Percentiles rank a stretch among this genome's conserved stretches.
Evolutionary conservation across 2,888 invertebrate species (phyloP).

Genomic region (Nymphalis c-album): DNA sequence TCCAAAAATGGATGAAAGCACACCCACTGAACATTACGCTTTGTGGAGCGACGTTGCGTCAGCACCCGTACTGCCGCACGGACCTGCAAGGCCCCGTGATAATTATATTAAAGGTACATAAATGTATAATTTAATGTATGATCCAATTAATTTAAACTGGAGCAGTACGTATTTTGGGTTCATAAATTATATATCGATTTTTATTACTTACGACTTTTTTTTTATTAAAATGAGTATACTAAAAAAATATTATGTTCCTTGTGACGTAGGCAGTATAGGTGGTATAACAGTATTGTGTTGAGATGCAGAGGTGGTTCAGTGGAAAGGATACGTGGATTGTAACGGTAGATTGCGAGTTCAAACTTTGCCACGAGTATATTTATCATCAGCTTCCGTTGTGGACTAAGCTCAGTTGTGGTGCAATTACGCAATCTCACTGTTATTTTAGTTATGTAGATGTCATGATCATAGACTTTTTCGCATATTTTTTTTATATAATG

Average conservation of each 20-base stretch:
- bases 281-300: no score
- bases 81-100: slow-evolving; percentile 45
- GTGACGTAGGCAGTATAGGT: not conserved
- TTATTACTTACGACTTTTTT: slow-evolving; percentile 15
- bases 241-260: not conserved
- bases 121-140: slow-evolving; percentile 44
- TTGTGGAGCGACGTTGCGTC: slow-evolving; percentile 49
- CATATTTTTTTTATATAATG: not conserved
- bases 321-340: no score
- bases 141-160: slow-evolving; percentile 50
- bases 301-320: no score
- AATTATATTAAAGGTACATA: slow-evolving; percentile 43
- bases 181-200: slow-evolving; percentile 35
- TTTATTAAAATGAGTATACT: not conserved
- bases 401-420: no score
- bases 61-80: slow-evolving; percentile 32
- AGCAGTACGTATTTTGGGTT: slow-evolving; percentile 41
- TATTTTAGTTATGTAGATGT: not conserved
- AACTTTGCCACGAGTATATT: no score
- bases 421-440: no score
- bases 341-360: no score
- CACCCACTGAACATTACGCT: slow-evolving; percentile 40
- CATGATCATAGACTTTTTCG: not conserved
- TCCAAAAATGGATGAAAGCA: slow-evolving; percentile 69
- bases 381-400: no score